phyloP scores from a whole-genome alignment of 2,113 vertebrate genomes.

The Hyperopisus bebe region DNA sequence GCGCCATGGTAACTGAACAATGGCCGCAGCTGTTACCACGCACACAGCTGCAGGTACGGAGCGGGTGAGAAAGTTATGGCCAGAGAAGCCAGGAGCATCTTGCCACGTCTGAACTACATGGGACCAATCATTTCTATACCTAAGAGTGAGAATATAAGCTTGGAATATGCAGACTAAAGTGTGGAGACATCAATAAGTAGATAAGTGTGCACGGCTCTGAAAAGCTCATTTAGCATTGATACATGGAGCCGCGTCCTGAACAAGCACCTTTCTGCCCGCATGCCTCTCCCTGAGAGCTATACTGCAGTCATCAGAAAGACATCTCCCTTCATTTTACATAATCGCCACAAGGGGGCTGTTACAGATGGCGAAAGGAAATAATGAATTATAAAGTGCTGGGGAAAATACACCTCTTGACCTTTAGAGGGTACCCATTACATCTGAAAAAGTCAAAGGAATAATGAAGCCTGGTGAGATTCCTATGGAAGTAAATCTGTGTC shows the following conservation, averaged over 20 bases:
- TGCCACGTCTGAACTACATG: neutral
- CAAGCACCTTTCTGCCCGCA: neutral
- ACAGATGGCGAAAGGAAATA: neutral
- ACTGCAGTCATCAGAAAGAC: neutral
- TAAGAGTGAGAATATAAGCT: neutral
- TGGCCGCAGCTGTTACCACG: slow-evolving; percentile 5
- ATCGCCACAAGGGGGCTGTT: slow-evolving; percentile 3
- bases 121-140: slow-evolving; percentile 4
- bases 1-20: slow-evolving; percentile 2
- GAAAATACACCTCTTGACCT: slow-evolving; percentile 7
- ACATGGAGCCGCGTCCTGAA: neutral
- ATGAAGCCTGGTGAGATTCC: neutral
- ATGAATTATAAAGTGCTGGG: slow-evolving; percentile 1
- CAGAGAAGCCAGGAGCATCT: neutral
- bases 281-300: neutral
- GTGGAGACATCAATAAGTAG: slow-evolving; percentile 15
- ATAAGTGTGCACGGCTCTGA: neutral
- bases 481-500: too few relatives aligned
- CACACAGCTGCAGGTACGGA: neutral
- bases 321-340: slow-evolving; percentile 14
- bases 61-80: neutral
- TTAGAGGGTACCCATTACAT: neutral
- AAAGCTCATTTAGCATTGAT: slow-evolving; percentile 9
- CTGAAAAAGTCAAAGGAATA: neutral
- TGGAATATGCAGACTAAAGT: slow-evolving; percentile 5